A percentile compares a stretch with the other conserved stretches of the same genome.
Evolutionary conservation across 2,797 vertebrate genomes (phyloP).

Genomic region (Argentina silus): DNA sequence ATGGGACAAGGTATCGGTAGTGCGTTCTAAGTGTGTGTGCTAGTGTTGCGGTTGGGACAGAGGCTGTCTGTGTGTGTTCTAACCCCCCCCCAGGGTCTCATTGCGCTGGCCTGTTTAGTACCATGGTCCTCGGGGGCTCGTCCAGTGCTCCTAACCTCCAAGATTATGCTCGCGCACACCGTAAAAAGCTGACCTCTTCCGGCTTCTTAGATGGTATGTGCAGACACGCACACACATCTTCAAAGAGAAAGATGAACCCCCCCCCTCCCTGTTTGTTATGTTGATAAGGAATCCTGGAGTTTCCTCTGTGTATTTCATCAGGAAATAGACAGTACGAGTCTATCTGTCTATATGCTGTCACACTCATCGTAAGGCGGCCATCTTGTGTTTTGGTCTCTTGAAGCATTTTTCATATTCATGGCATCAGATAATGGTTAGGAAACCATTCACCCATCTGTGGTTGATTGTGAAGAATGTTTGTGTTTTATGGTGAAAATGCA

Average conservation of each 20-base stretch:
- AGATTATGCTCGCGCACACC: slow-evolving; percentile 93
- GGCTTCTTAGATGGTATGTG: slow-evolving; percentile 96
- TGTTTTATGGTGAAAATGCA: not conserved
- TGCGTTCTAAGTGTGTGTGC: too few relatives aligned
- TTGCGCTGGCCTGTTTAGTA: slow-evolving; percentile 93
- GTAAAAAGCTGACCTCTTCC: slow-evolving; percentile 94
- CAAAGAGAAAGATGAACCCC: slow-evolving; percentile 39
- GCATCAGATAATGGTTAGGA: not conserved
- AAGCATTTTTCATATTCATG: not conserved
- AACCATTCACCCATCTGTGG: too few relatives aligned
- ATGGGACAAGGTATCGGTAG: too few relatives aligned
- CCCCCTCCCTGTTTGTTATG: not conserved
- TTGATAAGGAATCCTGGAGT: slow-evolving; percentile 61
- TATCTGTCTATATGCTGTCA: not conserved
- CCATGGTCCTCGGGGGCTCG: slow-evolving; percentile 91
- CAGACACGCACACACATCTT: slow-evolving; percentile 82
- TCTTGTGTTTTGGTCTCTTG: too few relatives aligned
- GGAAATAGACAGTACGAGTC: slow-evolving; percentile 5
- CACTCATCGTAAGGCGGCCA: not conserved
- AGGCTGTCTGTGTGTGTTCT: slow-evolving; percentile 92
- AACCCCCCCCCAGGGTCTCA: slow-evolving; percentile 92
- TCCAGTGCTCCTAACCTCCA: slow-evolving; percentile 95
- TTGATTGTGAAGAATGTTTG: not conserved
- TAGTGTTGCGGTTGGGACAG: slow-evolving; percentile 76
- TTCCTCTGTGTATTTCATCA: slow-evolving; percentile 22